Evolutionary conservation across 2,888 invertebrate species (phyloP).

Genomic region (Gastrophysa polygoni): DNA sequence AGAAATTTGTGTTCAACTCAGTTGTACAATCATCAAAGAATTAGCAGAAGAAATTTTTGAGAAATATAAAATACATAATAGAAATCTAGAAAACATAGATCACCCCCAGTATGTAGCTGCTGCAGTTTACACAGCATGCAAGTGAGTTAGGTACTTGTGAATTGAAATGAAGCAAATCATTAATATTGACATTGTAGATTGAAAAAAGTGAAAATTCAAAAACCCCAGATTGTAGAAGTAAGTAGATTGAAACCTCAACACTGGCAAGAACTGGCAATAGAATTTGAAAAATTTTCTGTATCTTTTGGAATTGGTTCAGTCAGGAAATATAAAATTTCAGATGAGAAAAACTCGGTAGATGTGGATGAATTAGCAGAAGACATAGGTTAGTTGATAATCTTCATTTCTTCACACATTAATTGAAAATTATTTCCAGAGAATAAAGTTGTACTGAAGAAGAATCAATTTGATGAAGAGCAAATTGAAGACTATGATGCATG

Average conservation of each 20-base stretch:
- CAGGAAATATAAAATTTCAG: constrained; percentile 21
- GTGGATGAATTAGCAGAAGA: constrained; percentile 17
- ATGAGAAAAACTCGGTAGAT: constrained; percentile 1
- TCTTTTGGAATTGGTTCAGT: constrained; percentile 43
- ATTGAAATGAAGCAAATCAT: background rate
- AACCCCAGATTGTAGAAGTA: constrained; percentile 62
- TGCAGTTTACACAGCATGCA: constrained; percentile 69
- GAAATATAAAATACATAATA: constrained; percentile 60
- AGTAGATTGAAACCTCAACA: constrained; percentile 66
- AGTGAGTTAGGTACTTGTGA: constrained; percentile 52
- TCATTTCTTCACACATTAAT: background rate
- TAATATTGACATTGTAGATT: constrained; percentile 53
- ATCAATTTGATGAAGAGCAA: constrained; percentile 46
- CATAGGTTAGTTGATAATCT: background rate
- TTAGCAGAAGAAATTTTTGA: constrained; percentile 63
- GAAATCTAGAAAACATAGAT: constrained; percentile 61
- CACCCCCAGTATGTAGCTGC: constrained; percentile 71
- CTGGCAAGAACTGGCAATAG: constrained; percentile 65
- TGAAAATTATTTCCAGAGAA: constrained; percentile 15
- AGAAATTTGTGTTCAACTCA: constrained; percentile 65
- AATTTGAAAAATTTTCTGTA: constrained; percentile 62
- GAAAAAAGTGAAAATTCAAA: constrained; percentile 64
- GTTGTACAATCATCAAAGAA: constrained; percentile 58
- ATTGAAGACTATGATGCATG: constrained; percentile 68
- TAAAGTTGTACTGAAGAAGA: constrained; percentile 33